A percentile compares a stretch with the other conserved stretches of the same genome.
Conservation (phyloP, 2,113 vertebrate genomes). For the Apaloderma vittatum region DNA sequence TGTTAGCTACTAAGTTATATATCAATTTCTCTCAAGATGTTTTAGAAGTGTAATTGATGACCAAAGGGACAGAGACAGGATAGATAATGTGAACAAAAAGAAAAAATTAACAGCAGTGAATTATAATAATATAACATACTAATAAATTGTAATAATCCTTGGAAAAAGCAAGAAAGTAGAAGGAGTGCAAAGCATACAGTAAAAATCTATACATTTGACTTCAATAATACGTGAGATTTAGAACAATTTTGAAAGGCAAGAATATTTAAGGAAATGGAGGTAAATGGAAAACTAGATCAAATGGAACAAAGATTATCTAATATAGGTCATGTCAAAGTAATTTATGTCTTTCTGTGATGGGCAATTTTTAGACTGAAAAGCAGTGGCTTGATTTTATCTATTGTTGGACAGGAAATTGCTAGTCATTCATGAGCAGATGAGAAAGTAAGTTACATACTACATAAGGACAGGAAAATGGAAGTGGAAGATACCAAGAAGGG, state of each 20-base stretch:
- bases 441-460: background rate
- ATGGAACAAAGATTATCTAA: background rate
- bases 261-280: background rate
- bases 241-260: background rate
- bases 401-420: background rate
- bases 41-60: background rate
- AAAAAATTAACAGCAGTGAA: background rate
- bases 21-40: background rate
- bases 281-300: background rate
- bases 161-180: background rate
- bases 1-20: background rate
- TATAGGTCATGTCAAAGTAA: background rate
- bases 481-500: background rate
- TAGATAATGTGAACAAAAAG: background rate
- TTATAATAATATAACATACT: background rate
- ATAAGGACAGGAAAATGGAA: background rate
- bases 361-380: slow-evolving; percentile 12
- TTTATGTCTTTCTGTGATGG: background rate
- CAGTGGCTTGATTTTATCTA: background rate
- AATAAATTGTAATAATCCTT: no score
- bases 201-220: background rate
- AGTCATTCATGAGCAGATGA: background rate
- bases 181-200: background rate
- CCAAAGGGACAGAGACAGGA: background rate
- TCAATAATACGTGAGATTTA: background rate